Evolutionary conservation across 2,113 vertebrate species (phyloP).

Genomic region (Barnardius zonarius): DNA sequence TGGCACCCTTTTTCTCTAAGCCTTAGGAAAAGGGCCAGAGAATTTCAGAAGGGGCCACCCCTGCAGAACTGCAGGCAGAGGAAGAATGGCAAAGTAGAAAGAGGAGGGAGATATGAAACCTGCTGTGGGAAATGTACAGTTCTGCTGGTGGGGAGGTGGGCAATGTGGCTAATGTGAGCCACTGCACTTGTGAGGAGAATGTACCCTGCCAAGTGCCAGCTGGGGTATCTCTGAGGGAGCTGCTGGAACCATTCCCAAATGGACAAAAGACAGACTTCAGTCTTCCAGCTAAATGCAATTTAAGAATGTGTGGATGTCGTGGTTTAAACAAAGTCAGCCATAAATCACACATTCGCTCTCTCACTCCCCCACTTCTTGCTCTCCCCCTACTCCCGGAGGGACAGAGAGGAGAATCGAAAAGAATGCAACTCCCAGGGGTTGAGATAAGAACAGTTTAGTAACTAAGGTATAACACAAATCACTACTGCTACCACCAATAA

Average conservation of each 20-base stretch:
- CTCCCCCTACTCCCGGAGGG: no score
- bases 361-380: no score
- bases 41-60: background rate
- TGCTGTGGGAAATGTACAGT: background rate
- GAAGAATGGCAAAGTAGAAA: background rate
- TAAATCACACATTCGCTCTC: no score
- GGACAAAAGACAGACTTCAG: background rate
- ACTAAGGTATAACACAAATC: no score
- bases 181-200: rapidly evolving
- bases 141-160: background rate
- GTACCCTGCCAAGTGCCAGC: background rate
- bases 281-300: background rate
- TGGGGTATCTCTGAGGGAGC: background rate
- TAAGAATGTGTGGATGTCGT: background rate
- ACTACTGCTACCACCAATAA: no score
- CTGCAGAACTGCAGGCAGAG: background rate
- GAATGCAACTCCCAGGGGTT: no score
- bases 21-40: background rate
- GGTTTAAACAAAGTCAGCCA: no score
- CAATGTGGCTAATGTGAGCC: background rate
- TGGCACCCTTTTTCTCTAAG: background rate
- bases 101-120: background rate
- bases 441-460: no score
- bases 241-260: background rate
- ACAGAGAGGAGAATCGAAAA: no score